Base-by-base conservation (phyloP, 2,797 vertebrate species). In the Todus mexicanus region DNA sequence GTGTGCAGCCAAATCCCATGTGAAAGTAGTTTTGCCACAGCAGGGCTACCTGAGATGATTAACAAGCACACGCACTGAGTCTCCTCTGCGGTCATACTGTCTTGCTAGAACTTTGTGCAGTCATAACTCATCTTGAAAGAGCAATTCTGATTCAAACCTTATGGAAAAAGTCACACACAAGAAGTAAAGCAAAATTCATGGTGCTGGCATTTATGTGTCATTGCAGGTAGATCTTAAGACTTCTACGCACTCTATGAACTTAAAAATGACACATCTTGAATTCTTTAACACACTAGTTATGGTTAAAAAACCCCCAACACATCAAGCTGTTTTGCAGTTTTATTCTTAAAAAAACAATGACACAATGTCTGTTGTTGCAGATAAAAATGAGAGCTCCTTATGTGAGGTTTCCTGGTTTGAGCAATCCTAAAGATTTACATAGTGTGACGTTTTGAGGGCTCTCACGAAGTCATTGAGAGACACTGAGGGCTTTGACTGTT, bases 11-110 rank as follows among this genome's bases (percentile, higher is more conserved):
- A 76, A 76, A 63, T 64, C 73, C 73, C 85, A 88, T 33, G 38
- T 79, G 85, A 88, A 88, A 95, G 60, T 18, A 64, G 48, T 88
- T 91, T 78, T 84, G 48, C 59, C 89, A 63, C 91, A 94, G 92
- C 78, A 87, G 91, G 89, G 54, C 27, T 81, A 96, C 82, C 89
- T 95, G 87, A 27, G 50, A 19, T 69, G 89, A 81, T 81, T 72
- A 96, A 96, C 42, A 50, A 87, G 60, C 21, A 7, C 51, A 78
- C 31, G 82, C 38, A 75, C 35, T 8, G 23, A 86, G 57, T 40
- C 35, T 74, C 56, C 56, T 51, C 51, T 48, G 80, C 1, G 14
- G 80, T 88, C 60, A 45, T 7, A 33, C 31, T n/a, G 50, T 31
- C 73, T 87, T 81, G 79, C 50, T 91, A 91, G 70, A 86, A 74